phyloP scores from a whole-genome alignment of 2,797 vertebrate species.

The Microctenopoma steveboyesi region DNA sequence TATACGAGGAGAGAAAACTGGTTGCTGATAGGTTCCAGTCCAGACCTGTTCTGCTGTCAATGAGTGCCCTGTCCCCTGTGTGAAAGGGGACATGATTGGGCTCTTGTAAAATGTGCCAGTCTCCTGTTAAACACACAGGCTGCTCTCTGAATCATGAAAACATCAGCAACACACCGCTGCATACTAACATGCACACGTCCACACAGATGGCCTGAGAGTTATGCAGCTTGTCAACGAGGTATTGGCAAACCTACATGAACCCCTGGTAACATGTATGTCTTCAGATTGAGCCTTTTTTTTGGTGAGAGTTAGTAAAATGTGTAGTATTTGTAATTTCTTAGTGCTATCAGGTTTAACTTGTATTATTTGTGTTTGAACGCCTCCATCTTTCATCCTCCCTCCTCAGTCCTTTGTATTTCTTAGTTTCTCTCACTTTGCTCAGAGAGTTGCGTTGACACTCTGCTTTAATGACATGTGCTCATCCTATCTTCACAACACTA shows the following conservation, averaged over 20 bases:
- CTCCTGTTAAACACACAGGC: slow-evolving; percentile 29
- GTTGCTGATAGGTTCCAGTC: slow-evolving; percentile 19
- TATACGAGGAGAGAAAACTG: slow-evolving; percentile 22
- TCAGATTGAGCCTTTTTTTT: too few relatives aligned
- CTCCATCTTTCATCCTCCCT: too few relatives aligned
- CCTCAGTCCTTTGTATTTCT: too few relatives aligned
- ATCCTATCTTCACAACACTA: too few relatives aligned
- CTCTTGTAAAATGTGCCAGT: slow-evolving; percentile 59
- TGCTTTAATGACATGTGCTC: too few relatives aligned
- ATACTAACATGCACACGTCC: not conserved
- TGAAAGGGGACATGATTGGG: slow-evolving; percentile 33
- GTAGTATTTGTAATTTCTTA: not conserved
- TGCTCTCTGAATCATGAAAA: slow-evolving; percentile 27
- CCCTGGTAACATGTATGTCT: not conserved
- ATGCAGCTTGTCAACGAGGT: not conserved
- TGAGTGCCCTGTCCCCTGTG: slow-evolving; percentile 46
- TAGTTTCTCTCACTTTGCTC: too few relatives aligned
- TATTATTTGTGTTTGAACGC: not conserved
- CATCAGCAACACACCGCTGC: slow-evolving; percentile 6
- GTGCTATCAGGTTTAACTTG: not conserved
- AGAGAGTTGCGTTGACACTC: too few relatives aligned
- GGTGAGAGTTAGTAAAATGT: not conserved
- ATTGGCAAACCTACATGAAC: not conserved
- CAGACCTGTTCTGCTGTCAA: slow-evolving; percentile 58
- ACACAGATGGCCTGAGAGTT: not conserved